Base-by-base conservation (phyloP, 1,140 invertebrate genomes). In the Myzus persicae region DNA sequence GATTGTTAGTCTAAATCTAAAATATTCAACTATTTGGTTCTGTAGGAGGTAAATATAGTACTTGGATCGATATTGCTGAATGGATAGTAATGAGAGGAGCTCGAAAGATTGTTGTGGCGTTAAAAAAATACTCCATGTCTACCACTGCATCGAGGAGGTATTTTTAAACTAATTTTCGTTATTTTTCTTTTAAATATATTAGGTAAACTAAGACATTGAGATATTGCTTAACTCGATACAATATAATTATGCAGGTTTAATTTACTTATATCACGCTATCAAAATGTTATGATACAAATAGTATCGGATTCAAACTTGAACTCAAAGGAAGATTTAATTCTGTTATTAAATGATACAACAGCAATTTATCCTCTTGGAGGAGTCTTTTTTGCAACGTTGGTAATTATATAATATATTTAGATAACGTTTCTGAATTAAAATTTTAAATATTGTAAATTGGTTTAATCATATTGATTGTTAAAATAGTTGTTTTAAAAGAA, bases 31-130 rank as follows among this genome's bases (percentile, higher is more conserved):
- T 59, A 8, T 54, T 93, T 26, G 18, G 24, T 92, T 59, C 0
- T 44, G 51, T 40, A 93, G 93, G 92, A 42, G 44, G 88, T 93
- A 92, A 93, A 87, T 84, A 90, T n/a, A 93, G 59, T 20, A 46
- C 93, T 81, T 94, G 94, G 94, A 93, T 94, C 2, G 93, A 94
- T 36, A 54, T 94, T 51, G 91, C 93, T 2, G 94, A 94, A 92
- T 94, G 94, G 94, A 51, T 94, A 46, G 90, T 94, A 1, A 40
- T 36, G 26, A 90, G 94, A 93, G 94, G 94, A 0, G 94, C 94
- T 40, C 93, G 94, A 48, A 93, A 93, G 81, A 88, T 94, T 7
- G 88, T 93, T 59, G 76, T 94, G 6, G 87, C 93, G 18, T 38
- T 94, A 82, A 88, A 93, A 59, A 94, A 94, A 82, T 91, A 90